Percentiles rank a stretch among this genome's conserved stretches.
Conservation (phyloP, 2,888 invertebrate genomes). For the Luffia ferchaultella region DNA sequence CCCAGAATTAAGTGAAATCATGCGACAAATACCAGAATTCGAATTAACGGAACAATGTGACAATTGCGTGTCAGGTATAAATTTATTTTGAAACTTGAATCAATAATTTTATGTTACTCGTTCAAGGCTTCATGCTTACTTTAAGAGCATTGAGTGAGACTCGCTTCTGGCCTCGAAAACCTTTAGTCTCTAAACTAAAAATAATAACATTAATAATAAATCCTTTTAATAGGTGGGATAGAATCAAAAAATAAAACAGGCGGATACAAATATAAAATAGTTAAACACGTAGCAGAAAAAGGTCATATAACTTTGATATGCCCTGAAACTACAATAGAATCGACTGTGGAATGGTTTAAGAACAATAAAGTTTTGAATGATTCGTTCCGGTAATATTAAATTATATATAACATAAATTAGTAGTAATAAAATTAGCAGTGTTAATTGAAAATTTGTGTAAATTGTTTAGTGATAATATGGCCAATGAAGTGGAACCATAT, state of each 20-base stretch:
- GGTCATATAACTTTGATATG: conserved; percentile 62
- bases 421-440: no score
- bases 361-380: conserved; percentile 48
- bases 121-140: no score
- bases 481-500: conserved; percentile 38
- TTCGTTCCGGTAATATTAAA: conserved; percentile 19
- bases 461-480: conserved; percentile 20
- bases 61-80: conserved; percentile 34
- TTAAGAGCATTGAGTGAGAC: no score
- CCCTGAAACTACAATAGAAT: conserved; percentile 57
- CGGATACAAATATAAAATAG: conserved; percentile 21
- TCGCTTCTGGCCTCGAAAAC: no score
- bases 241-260: conserved; percentile 2
- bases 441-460: no score
- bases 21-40: conserved; percentile 57
- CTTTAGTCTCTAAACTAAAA: no score
- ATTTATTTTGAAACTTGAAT: no score
- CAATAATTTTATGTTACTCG: no score
- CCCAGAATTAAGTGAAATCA: conserved; percentile 48
- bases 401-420: no score
- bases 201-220: no score
- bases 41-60: conserved; percentile 35
- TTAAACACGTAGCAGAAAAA: conserved; percentile 50
- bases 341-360: conserved; percentile 63
- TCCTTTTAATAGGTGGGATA: conserved; percentile 1